phyloP scores from a whole-genome alignment of 2,888 invertebrate genomes.

The Dolichopus griseipennis region DNA sequence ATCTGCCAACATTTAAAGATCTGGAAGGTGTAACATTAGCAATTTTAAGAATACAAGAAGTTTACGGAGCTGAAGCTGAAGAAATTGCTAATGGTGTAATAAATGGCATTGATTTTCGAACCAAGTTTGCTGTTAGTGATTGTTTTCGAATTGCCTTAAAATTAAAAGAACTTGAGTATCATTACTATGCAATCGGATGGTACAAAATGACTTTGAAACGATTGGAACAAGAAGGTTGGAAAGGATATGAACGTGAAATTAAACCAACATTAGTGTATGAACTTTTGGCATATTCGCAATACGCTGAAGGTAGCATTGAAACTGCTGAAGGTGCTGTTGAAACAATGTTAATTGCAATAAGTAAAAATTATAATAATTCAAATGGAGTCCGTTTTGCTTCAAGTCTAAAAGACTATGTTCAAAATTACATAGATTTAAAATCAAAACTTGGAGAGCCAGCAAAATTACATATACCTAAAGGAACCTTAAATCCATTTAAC shows the following conservation, averaged over 20 bases:
- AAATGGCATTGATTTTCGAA: background rate
- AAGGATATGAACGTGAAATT: background rate
- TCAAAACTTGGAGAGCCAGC: background rate
- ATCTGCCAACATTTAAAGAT: constrained; percentile 70
- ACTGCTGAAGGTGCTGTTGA: background rate
- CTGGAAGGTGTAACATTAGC: constrained; percentile 86
- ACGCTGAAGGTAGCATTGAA: background rate
- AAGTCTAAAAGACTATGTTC: background rate
- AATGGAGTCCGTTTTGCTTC: background rate
- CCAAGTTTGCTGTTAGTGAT: background rate
- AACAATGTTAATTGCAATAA: background rate
- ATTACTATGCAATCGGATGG: background rate
- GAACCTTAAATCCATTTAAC: background rate
- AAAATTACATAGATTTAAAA: background rate
- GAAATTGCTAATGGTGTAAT: background rate
- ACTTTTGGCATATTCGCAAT: background rate
- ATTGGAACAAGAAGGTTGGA: background rate
- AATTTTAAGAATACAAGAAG: constrained; percentile 52
- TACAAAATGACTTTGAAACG: background rate
- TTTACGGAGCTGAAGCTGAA: background rate
- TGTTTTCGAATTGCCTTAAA: background rate
- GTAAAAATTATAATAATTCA: background rate
- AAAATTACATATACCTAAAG: background rate
- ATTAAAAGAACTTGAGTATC: background rate
- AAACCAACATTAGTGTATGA: background rate